A percentile compares a stretch with the other conserved stretches of the same genome.
phyloP scores from a whole-genome alignment of 2,113 vertebrate genomes.

The Numida meleagris region DNA sequence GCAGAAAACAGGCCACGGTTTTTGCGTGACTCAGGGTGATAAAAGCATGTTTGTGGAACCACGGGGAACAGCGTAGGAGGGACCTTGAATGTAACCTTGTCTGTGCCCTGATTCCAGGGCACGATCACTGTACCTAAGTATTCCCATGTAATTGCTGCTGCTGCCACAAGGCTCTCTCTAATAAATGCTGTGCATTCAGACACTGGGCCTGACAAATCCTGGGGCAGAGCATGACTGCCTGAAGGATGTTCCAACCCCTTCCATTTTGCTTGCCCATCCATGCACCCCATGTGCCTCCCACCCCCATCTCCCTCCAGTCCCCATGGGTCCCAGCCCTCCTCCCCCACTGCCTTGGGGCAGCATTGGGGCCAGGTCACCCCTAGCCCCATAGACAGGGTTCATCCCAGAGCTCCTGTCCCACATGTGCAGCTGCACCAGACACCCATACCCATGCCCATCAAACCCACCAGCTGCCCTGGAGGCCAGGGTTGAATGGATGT shows the following conservation, averaged over 20 bases:
- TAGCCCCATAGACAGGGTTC: neutral
- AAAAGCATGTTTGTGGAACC: neutral
- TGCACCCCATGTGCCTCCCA: accelerated
- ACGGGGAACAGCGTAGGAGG: neutral
- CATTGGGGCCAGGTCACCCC: accelerated
- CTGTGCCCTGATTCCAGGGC: neutral
- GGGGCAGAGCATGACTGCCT: neutral
- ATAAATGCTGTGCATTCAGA: accelerated
- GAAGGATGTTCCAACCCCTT: neutral
- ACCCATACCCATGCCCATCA: accelerated
- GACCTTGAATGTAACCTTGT: neutral
- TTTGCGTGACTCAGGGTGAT: accelerated
- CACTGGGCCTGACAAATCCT: neutral
- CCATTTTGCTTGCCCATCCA: neutral
- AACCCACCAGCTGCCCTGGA: neutral
- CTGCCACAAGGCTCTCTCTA: neutral
- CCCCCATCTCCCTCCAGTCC: neutral
- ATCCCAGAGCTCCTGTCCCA: neutral
- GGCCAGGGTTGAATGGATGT: neutral
- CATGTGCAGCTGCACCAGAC: accelerated
- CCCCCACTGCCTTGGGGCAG: neutral
- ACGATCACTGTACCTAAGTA: neutral
- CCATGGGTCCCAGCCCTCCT: neutral
- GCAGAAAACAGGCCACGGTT: neutral
- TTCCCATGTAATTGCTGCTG: neutral